These are phyloP conservation scores for Norana najaformis DNA, from an alignment of 2,888 invertebrate genomes.

Conservation along the genomic window DNA sequence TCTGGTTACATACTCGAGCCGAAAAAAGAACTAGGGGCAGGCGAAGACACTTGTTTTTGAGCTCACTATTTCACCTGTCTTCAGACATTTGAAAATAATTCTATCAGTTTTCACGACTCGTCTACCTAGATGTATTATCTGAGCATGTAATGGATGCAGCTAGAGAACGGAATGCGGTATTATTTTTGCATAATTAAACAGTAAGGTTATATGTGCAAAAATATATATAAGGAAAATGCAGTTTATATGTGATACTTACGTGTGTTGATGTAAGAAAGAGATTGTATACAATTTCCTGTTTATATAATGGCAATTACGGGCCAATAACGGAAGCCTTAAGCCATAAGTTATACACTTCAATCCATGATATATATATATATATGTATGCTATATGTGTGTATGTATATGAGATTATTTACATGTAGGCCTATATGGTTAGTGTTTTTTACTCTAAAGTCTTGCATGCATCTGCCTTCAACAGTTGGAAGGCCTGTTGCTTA, in stretches of 20 bases:
- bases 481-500: neutral
- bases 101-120: no score
- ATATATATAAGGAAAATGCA: neutral
- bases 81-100: neutral
- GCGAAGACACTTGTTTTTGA: neutral
- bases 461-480: neutral
- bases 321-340: neutral
- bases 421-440: neutral
- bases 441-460: neutral
- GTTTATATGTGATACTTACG: neutral
- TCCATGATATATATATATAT: neutral
- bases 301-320: neutral
- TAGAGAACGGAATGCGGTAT: neutral
- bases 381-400: neutral
- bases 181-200: neutral
- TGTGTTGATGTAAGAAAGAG: neutral
- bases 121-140: no score
- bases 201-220: neutral
- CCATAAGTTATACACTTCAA: neutral
- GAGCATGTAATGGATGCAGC: neutral
- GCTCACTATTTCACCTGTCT: neutral
- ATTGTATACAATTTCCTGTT: neutral
- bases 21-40: neutral
- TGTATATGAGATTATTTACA: neutral
- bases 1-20: neutral